Base-by-base conservation (phyloP, 2,113 vertebrate species). In the Chitala chitala region DNA sequence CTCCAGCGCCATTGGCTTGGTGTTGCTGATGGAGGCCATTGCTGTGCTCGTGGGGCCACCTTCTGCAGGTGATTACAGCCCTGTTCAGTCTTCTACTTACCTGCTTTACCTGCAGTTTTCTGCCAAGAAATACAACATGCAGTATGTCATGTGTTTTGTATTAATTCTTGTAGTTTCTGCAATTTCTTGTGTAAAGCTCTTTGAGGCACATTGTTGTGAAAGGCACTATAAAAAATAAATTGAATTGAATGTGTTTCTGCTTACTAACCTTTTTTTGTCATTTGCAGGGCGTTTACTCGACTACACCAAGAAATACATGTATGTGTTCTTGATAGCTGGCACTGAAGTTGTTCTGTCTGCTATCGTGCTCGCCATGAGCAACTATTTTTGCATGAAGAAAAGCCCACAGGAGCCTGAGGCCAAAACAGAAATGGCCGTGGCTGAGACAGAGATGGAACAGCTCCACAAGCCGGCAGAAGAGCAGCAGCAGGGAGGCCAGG, bases 31-130 rank as follows among this genome's bases (percentile, higher is more conserved):
- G 70, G 96, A 99, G 83, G 95, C 96, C 17, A 29, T 95, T 8
- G 95, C 95, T 8, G 95, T 99, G 77, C 89, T 99, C 10, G 86
- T 98, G 15, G 96, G 96, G 0, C 95, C 96, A 0, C 96, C 96
- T 0, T 89, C 92, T 3, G 96, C 94, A 80, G 96, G 96, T 95
- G 77, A 91, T 87, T 79, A n/a, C n/a, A n/a, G n/a, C n/a, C n/a
- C n/a, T n/a, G n/a, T n/a, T n/a, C n/a, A n/a, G n/a, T n/a, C n/a
- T n/a, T n/a, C n/a, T n/a, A n/a, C n/a, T n/a, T n/a, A n/a, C n/a
- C n/a, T n/a, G n/a, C n/a, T n/a, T n/a, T n/a, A n/a, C n/a, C n/a
- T n/a, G n/a, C n/a, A n/a, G n/a, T n/a, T n/a, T n/a, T n/a, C n/a
- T n/a, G n/a, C n/a, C n/a, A n/a, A n/a, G n/a, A n/a, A n/a, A n/a